phyloP scores from a whole-genome alignment of 2,888 invertebrate genomes.

The Escarpia spicata region DNA sequence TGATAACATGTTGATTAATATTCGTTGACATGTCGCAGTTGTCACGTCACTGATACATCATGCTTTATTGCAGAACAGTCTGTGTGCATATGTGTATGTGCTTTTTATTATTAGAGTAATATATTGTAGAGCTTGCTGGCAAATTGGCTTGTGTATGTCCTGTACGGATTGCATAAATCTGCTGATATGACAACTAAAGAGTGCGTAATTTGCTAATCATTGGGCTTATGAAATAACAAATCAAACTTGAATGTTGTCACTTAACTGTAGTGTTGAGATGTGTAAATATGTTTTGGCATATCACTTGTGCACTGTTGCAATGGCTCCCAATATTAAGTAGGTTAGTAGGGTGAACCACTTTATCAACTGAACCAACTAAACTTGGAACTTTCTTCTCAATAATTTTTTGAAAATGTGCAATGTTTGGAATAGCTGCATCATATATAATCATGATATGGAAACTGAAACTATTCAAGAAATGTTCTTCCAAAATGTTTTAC shows the following conservation, averaged over 20 bases:
- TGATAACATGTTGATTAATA: too few species aligned
- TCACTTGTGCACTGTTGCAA: slow-evolving; percentile 4
- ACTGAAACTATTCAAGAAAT: background rate
- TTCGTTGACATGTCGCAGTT: too few species aligned
- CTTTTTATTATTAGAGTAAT: background rate
- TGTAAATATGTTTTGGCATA: slow-evolving; percentile 7
- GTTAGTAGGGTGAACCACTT: background rate
- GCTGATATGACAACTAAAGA: background rate
- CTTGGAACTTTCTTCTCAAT: background rate
- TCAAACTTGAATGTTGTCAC: background rate
- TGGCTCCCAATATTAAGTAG: background rate
- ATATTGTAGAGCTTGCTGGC: background rate
- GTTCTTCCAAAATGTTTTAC: background rate
- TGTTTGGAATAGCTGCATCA: background rate
- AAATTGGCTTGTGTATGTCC: slow-evolving; percentile 8
- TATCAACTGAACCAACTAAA: background rate
- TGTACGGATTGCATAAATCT: background rate
- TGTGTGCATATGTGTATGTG: background rate
- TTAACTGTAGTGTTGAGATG: slow-evolving; percentile 10
- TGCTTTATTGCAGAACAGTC: background rate
- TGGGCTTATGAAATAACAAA: background rate
- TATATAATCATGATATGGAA: background rate
- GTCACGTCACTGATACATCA: background rate
- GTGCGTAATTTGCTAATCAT: background rate
- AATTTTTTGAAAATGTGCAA: background rate